phyloP scores from a whole-genome alignment of 2,113 vertebrate genomes.

The Spea bombifrons region DNA sequence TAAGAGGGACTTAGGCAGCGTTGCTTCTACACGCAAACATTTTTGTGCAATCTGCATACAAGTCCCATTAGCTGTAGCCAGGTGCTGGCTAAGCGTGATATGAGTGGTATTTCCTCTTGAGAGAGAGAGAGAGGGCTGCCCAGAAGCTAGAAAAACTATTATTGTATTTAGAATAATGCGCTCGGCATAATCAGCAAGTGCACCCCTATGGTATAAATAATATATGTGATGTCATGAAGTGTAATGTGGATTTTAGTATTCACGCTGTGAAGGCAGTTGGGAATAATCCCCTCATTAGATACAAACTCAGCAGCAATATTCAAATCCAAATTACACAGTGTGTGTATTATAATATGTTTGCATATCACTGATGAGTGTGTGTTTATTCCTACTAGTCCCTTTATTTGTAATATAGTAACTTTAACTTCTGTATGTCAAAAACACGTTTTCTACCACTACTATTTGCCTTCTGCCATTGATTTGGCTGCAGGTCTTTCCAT shows the following conservation, averaged over 20 bases:
- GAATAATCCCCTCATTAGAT: slow-evolving; percentile 47
- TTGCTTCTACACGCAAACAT: too few species aligned
- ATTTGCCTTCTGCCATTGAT: too few species aligned
- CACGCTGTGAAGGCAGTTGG: slow-evolving; percentile 32
- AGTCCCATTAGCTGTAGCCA: too few species aligned
- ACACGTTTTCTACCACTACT: too few species aligned
- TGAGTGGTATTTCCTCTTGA: too few species aligned
- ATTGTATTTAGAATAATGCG: not conserved
- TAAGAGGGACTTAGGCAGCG: too few species aligned
- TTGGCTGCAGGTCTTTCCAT: too few species aligned
- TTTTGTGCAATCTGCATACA: too few species aligned
- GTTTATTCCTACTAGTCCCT: not conserved
- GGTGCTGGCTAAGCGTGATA: too few species aligned
- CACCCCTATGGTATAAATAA: slow-evolving; percentile 45
- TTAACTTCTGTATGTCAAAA: too few species aligned
- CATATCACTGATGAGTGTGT: slow-evolving; percentile 14
- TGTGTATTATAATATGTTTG: slow-evolving; percentile 34
- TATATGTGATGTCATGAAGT: slow-evolving; percentile 39
- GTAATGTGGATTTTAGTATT: slow-evolving; percentile 32
- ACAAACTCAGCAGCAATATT: slow-evolving; percentile 39
- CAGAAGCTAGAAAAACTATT: slow-evolving; percentile 2
- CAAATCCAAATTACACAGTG: slow-evolving; percentile 41
- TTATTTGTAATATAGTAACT: too few species aligned
- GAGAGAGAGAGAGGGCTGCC: too few species aligned
- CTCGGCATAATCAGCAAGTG: slow-evolving; percentile 2